These are phyloP conservation scores for Paedocypris sp. DNA, from an alignment of 2,113 vertebrate genomes.

Conservation along the genomic window DNA sequence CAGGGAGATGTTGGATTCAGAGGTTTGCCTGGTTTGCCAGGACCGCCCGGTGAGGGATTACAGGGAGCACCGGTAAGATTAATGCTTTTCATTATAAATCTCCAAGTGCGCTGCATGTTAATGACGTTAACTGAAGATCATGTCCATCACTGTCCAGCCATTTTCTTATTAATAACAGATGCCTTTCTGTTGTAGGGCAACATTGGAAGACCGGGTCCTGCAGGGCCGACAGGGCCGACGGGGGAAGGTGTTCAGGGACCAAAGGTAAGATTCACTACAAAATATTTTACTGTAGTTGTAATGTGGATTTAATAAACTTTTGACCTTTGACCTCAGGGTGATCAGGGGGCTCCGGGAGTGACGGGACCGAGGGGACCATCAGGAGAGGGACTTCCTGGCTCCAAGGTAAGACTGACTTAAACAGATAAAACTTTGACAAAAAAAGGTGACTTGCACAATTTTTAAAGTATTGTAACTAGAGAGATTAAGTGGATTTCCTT, in stretches of 20 bases:
- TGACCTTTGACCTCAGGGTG: constrained; percentile 56
- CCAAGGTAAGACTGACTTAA: constrained; percentile 62
- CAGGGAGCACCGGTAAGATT: constrained; percentile 71
- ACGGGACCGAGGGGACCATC: constrained; percentile 72
- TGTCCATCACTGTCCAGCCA: background rate
- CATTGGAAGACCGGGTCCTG: constrained; percentile 62
- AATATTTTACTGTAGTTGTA: background rate
- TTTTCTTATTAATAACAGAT: constrained; percentile 11
- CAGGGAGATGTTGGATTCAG: constrained; percentile 76
- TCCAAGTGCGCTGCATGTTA: no score
- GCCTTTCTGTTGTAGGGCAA: constrained; percentile 59
- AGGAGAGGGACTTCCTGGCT: constrained; percentile 74
- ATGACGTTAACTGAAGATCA: no score
- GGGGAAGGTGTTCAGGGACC: constrained; percentile 78
- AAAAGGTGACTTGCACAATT: no score
- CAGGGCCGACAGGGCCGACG: constrained; percentile 66
- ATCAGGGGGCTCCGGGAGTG: constrained; percentile 73
- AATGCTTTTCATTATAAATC: background rate
- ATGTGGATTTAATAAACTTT: background rate
- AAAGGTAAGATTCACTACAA: constrained; percentile 60
- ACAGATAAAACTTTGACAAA: no score
- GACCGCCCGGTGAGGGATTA: constrained; percentile 72
- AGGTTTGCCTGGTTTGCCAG: constrained; percentile 66
- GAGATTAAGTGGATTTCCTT: no score
- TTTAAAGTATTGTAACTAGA: no score